phyloP scores from a whole-genome alignment of 37 sponge, comb jelly and placozoan species.

The Cladorhizidae sp. region DNA sequence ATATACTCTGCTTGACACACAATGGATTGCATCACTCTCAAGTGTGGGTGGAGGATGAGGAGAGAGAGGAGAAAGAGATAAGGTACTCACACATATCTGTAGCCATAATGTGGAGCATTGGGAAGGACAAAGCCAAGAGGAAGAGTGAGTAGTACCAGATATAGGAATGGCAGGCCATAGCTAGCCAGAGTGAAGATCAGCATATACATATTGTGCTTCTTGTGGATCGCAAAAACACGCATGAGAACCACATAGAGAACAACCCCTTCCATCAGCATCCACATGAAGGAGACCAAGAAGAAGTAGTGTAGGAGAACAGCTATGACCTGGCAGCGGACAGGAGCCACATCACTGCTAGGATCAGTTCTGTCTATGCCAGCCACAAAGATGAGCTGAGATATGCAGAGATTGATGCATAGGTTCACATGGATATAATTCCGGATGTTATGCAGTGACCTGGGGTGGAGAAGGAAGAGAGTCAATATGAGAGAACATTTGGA shows the following conservation, averaged over 20 bases:
- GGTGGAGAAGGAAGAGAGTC: background rate
- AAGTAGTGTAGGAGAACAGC: conserved; percentile 61
- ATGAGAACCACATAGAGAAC: conserved; percentile 61
- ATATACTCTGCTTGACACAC: too few species aligned
- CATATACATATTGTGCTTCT: conserved; percentile 9
- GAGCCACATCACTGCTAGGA: background rate
- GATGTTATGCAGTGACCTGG: conserved; percentile 54
- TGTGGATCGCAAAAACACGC: conserved; percentile 41
- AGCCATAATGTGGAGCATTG: background rate
- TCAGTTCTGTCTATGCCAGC: conserved; percentile 24
- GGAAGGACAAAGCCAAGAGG: conserved; percentile 19
- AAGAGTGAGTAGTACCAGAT: background rate
- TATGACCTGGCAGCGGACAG: conserved; percentile 25
- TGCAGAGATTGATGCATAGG: conserved; percentile 51
- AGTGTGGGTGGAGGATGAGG: too few species aligned
- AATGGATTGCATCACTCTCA: too few species aligned
- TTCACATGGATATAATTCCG: conserved; percentile 58
- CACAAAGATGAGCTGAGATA: conserved; percentile 52
- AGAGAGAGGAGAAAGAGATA: too few species aligned
- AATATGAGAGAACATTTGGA: too few species aligned
- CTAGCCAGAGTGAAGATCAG: conserved; percentile 16
- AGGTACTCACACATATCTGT: background rate
- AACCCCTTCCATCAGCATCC: conserved; percentile 84
- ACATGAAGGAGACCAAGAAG: conserved; percentile 71
- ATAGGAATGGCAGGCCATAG: conserved; percentile 35